Evolutionary conservation across 2,888 invertebrate genomes (phyloP), one percentile per base, ranked within the genome.

Genomic region (Pachliopta kotzebuea): DNA sequence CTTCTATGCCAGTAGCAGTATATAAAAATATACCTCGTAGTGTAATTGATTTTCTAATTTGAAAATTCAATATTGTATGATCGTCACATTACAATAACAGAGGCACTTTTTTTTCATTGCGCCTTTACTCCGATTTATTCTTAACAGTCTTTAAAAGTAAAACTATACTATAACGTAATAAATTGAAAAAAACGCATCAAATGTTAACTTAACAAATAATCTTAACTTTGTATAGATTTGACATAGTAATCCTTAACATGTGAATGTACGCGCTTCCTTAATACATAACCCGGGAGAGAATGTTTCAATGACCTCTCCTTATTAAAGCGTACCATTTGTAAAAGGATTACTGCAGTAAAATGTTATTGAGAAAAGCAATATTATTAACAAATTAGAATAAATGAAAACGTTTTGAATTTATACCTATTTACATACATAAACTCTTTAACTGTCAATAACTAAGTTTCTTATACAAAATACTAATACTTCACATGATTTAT

Each of bases 241-340:
- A 45, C 42, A 17, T 50, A 20, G 31, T 53, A 53, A 29, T n/a
- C n/a, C 14, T 21, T 53, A 23, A 53, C 31, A 54, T 26, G n/a
- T 18, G 24, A 56, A 61, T 50, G 56, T 55, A 45, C 20, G 45
- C 55, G 26, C 45, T 29, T 61, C 62, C 29, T 62, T 52, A 56
- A 56, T 49, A 54, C 52, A 14, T 26, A 42, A 24, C 53, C 37
- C 45, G 29, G 29, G 53, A 49, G 18, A 50, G 31, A 14, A 52
- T 6, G 26, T 56, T 60, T 67, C 68, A 60, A 60, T 56, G 60
- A 63, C 67, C 65, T 56, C 63, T 20, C 42, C 37, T 29, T 20
- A 49, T 61, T 61, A 61, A 49, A 45, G 21, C 24, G 45, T 49
- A 58, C 42, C 20, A 53, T 11, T 53, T 24, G n/a, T 20, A 11